Percentiles rank a stretch among this genome's conserved stretches.
phyloP scores from a whole-genome alignment of 2,113 vertebrate genomes.

The Pachyramphus minor region DNA sequence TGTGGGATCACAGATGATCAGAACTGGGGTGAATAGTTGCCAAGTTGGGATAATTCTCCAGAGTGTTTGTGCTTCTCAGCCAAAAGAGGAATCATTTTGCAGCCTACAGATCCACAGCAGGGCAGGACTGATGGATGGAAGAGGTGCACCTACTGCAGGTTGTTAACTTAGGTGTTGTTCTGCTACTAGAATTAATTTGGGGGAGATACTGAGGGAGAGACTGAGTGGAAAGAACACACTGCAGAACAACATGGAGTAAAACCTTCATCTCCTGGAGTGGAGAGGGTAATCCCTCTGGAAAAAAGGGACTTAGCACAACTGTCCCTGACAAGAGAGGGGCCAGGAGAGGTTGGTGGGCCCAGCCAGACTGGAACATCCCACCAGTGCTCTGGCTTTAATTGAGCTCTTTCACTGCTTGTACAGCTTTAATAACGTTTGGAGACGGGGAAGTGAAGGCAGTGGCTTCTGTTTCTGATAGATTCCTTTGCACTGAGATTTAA shows the following conservation, averaged over 20 bases:
- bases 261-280: fast-evolving
- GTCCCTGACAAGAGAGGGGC: not conserved
- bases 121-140: not conserved
- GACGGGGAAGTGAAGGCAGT: slow-evolving; percentile 21
- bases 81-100: not conserved
- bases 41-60: not conserved
- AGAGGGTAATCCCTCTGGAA: not conserved
- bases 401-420: slow-evolving; percentile 24
- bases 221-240: fast-evolving
- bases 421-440: slow-evolving; percentile 53
- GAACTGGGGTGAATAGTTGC: not conserved
- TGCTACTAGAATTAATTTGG: not conserved
- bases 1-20: not conserved
- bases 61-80: not conserved
- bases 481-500: slow-evolving; percentile 79
- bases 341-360: not conserved
- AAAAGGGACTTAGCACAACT: not conserved
- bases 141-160: not conserved
- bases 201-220: too few species aligned
- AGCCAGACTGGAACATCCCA: not conserved
- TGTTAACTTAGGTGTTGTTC: not conserved
- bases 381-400: not conserved
- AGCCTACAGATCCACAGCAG: fast-evolving
- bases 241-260: not conserved
- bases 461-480: slow-evolving; percentile 75